Evolutionary conservation across 1,140 invertebrate species (phyloP), one percentile per base, ranked within the genome.

Genomic region (Lepidurus apus): DNA sequence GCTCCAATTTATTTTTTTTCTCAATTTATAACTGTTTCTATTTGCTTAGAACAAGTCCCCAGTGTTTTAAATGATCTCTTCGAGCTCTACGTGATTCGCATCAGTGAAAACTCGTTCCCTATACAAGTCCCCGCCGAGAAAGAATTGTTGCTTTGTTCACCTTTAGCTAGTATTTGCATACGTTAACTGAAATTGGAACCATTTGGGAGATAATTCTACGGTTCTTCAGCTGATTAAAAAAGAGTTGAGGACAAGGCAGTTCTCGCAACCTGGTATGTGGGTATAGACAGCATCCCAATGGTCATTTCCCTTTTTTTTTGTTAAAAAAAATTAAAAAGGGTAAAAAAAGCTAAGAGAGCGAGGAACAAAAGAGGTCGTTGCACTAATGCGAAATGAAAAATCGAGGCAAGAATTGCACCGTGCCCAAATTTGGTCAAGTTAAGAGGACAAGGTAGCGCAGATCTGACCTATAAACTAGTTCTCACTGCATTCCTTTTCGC

Each of bases 101-200:
- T 65, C 53, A 9, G 74, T 21, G 17, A 75, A 75, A 75, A 75
- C 44, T 75, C 42, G 74, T 75, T 75, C 42, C 11, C 11, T 43
- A 74, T 43, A 74, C 74, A 75, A 17, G 43, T 75, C 74, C 34
- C 74, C 74, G 21, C 21, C 74, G 3, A 75, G 43, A 10, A 75
- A 6, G 43, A 75, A 43, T 34, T 65, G 53, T 7, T 65, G 53
- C 53, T 21, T 47, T 47, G 45, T 47, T 47, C 10, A 17, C 45
- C 10, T 21, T 65, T 21, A 65, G 45, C 1, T 47, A n/a, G 53
- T 65, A 17, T 65, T 65, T 65, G 8, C 53, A 9, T 65, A 65
- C n/a, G 17, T 65, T 65, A 65, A 65, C 53, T 13, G 53, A 65
- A 13, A 65, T 21, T 21, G 21, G 17, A 65, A 65, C 53, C 53